Conservation (phyloP, 2,113 vertebrate species). For the Pelmatolapia mariae region DNA sequence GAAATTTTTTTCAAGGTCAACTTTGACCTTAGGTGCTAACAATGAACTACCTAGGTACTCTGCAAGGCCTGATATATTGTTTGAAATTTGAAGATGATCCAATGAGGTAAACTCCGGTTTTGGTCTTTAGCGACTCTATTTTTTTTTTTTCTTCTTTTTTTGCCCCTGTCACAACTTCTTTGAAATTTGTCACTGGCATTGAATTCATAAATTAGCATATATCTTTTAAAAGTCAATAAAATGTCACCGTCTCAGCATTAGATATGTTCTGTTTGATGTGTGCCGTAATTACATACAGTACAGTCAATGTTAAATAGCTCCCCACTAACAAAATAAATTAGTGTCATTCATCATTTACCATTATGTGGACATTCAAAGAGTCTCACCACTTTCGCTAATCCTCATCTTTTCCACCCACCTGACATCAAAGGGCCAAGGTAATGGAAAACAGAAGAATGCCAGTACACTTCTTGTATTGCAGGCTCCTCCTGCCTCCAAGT, state of each 20-base stretch:
- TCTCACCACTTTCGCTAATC: rapidly evolving
- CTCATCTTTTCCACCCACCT: background rate
- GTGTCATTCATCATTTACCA: background rate
- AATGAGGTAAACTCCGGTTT: background rate
- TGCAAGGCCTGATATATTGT: background rate
- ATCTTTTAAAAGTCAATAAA: background rate
- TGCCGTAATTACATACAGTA: background rate
- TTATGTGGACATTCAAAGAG: background rate
- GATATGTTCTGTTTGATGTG: background rate
- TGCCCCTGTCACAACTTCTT: background rate
- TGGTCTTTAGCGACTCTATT: background rate
- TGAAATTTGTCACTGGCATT: background rate
- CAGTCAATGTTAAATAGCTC: background rate
- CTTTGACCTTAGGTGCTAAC: background rate
- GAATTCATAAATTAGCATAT: background rate
- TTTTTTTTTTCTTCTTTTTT: background rate
- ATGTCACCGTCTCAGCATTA: background rate
- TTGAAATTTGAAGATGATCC: background rate
- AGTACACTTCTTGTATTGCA: background rate
- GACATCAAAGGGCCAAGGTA: background rate
- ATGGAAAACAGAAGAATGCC: background rate
- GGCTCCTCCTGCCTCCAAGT: background rate
- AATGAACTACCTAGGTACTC: background rate
- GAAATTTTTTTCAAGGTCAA: background rate
- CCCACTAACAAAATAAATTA: background rate